Percentiles rank a stretch among this genome's conserved stretches.
These are phyloP conservation scores for Silurus asotus DNA, from an alignment of 2,113 vertebrate species.

Conservation along the genomic window DNA sequence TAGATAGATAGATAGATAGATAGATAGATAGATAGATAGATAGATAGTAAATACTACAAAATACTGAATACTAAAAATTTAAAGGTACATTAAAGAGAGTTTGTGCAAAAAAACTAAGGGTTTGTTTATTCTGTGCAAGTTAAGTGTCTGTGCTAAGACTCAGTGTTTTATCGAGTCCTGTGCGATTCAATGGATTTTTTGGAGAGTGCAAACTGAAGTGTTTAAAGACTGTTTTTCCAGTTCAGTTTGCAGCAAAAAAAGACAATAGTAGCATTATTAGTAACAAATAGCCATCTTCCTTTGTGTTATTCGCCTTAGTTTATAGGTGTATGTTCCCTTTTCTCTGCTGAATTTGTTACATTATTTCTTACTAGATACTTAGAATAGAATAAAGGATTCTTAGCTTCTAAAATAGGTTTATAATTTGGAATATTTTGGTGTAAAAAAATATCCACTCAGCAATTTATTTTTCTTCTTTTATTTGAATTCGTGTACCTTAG, in stretches of 20 bases:
- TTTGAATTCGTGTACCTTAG: neutral
- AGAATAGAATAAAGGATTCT: neutral
- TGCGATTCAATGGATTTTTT: too few relatives aligned
- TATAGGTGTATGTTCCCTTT: neutral
- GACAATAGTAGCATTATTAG: neutral
- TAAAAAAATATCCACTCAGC: neutral
- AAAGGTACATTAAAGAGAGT: too few relatives aligned
- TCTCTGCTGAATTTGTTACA: neutral
- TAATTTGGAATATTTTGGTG: neutral
- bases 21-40: too few relatives aligned
- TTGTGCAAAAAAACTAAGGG: too few relatives aligned
- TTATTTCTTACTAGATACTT: neutral
- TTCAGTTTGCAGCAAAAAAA: neutral
- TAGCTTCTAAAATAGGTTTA: neutral
- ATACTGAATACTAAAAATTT: too few relatives aligned
- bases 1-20: too few relatives aligned
- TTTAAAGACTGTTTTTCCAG: neutral
- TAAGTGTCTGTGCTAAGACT: too few relatives aligned
- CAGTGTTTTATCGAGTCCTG: too few relatives aligned
- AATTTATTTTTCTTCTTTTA: neutral
- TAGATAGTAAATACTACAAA: too few relatives aligned
- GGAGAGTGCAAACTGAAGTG: too few relatives aligned
- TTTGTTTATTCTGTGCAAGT: too few relatives aligned
- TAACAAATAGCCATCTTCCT: neutral
- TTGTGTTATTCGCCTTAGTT: neutral